Percentiles rank a stretch among this genome's conserved stretches.
These are phyloP conservation scores for Euclidia mi DNA, from an alignment of 2,888 invertebrate species.

Conservation along the genomic window DNA sequence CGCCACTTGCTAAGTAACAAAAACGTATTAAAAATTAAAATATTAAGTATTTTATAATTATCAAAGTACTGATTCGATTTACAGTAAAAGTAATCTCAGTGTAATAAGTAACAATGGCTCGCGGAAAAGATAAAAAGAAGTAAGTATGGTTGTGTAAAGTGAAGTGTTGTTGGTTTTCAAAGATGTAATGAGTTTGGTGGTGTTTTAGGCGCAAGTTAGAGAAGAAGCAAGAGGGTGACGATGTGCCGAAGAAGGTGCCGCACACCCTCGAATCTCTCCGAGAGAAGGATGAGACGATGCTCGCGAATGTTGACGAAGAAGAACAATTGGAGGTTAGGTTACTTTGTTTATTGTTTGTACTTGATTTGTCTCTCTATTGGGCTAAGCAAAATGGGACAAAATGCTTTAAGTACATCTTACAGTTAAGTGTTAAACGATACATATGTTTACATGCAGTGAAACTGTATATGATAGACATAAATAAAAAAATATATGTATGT, in stretches of 20 bases:
- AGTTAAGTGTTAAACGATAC: too few relatives aligned
- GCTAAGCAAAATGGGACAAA: too few relatives aligned
- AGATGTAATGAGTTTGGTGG: constrained; percentile 27
- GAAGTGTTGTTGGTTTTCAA: constrained; percentile 25
- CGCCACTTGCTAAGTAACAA: too few relatives aligned
- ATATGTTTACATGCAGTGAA: too few relatives aligned
- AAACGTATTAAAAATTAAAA: too few relatives aligned
- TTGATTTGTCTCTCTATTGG: too few relatives aligned
- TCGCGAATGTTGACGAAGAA: constrained; percentile 93
- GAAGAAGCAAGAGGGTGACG: constrained; percentile 86
- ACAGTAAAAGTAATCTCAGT: neutral
- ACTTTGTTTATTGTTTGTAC: neutral
- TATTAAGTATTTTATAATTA: too few relatives aligned
- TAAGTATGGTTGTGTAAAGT: constrained; percentile 71
- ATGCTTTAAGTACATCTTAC: too few relatives aligned
- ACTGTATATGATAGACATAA: too few relatives aligned
- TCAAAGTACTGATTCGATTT: neutral
- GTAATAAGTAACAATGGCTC: constrained; percentile 74
- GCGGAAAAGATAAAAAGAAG: constrained; percentile 87
- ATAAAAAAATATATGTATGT: too few relatives aligned
- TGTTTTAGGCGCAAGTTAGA: constrained; percentile 82
- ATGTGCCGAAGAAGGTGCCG: constrained; percentile 90
- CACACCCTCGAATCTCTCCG: constrained; percentile 98
- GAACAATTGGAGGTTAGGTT: constrained; percentile 92
- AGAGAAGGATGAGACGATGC: constrained; percentile 97